Evolutionary conservation across 2,888 invertebrate species (phyloP), one percentile per base, ranked within the genome.

Genomic region (Nysson spinosus): DNA sequence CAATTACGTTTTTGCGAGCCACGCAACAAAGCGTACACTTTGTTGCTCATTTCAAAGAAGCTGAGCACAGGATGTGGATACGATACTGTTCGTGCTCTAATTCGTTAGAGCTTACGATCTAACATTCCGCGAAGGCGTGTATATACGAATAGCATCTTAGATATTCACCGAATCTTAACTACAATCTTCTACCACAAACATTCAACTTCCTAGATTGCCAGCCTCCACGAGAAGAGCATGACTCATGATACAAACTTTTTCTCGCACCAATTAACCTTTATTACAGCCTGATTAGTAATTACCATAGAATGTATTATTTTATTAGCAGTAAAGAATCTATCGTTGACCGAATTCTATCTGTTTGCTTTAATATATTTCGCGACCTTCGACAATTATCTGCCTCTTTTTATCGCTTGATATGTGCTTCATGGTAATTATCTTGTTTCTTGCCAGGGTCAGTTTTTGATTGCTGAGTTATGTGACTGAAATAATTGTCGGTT

Each of bases 1-100:
- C 84, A 83, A 85, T 84, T 83, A 81, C 72, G 75, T 82, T 83
- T 83, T 82, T 81, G 69, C 60, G 64, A 55, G 68, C 40, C 42
- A 61, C 65, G 39, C 64, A 51, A n/a, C n/a, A n/a, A n/a, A n/a
- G 65, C 68, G 57, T 50, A 69, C 68, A 60, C 68, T 62, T 69
- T 46, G 65, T 43, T 57, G 57, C 55, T 57, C 52, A 26, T 66
- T 74, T 72, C 65, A 69, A 63, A 60, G 69, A 66, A 75, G 47
- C 65, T 49, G 47, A 22, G 30, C 49, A 43, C 54, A 39, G 57
- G 55, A 74, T 57, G 62, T 69, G 57, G 60, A 57, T 58, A 56
- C 74, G 40, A 64, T 67, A 58, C 54, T 64, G 70, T 64, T 51
- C 54, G 57, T 64, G 61, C 55, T 58, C 55, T 65, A 46, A 67